Base-by-base conservation (phyloP, 2,888 invertebrate species). In the Rotaria sp. region DNA sequence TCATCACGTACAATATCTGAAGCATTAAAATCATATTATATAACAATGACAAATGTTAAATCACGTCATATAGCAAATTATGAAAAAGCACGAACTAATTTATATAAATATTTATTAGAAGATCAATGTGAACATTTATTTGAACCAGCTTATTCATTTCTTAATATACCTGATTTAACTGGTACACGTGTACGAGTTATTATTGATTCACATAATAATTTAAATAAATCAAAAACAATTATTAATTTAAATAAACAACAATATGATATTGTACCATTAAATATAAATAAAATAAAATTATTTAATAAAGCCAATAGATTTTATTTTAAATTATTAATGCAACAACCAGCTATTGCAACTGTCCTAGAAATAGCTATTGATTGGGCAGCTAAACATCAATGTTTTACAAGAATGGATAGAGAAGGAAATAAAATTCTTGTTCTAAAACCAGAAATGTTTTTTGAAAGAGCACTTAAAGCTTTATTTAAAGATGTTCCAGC, bases 321-420 rank as follows among this genome's bases (percentile, higher is more conserved):
- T 18, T 80, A 45, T 80, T 45, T 38, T 24, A 80, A 80, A 80
- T n/a, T 80, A 45, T 45, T 80, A 45, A 45, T 80, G n/a, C 45
- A 41, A 41, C 80, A 80, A 45, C 80, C 80, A 45, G 80, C 80
- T 26, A 80, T 80, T n/a, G 80, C 80, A 7, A 80, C 80, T 45
- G 80, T 80, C 1, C n/a, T 80, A 45, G 80, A 80, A 80, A 80
- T 80, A 21, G 80, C 80, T 26, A 41, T 80, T 41, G 80, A 80
- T 80, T 80, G 80, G 80, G 80, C 80, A 45, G 80, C 80, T 15
- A 80, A 80, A 80, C 80, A 80, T 80, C 80, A 80, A 80, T 80
- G 80, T 80, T 80, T 80, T 45, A 80, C 80, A 45, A 45, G 45
- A 80, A 80, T 7, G 26, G 80, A 80, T 80, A 24, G 80, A 45